These are phyloP conservation scores for Corvus hawaiiensis DNA, from an alignment of 2,113 vertebrate genomes.

Conservation along the genomic window DNA sequence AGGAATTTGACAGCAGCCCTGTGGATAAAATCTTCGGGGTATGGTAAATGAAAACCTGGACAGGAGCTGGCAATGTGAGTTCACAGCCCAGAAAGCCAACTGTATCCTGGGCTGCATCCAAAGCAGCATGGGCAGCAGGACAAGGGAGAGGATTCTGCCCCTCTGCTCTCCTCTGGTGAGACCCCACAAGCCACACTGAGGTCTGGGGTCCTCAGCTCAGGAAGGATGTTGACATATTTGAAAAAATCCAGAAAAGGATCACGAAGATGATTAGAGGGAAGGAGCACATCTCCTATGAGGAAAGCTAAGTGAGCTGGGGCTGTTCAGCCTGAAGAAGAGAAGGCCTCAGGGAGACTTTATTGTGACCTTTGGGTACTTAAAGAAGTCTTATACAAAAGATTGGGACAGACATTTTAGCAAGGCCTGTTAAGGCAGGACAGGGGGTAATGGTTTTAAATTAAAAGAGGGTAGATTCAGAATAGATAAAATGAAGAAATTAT, in stretches of 20 bases:
- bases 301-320: neutral
- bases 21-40: neutral
- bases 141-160: neutral
- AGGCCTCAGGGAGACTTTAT: neutral
- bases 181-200: no score
- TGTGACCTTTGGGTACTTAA: neutral
- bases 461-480: neutral
- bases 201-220: neutral
- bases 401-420: neutral
- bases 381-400: neutral
- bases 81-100: neutral
- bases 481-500: neutral
- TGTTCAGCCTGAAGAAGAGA: neutral
- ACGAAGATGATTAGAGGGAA: neutral
- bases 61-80: neutral
- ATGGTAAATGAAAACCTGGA: neutral
- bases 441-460: neutral
- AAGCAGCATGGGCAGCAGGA: neutral
- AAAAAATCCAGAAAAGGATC: no score
- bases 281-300: neutral
- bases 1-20: neutral
- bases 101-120: neutral
- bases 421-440: neutral
- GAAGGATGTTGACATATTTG: neutral
- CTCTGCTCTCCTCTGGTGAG: neutral